A percentile compares a stretch with the other conserved stretches of the same genome.
Evolutionary conservation across 2,888 invertebrate genomes (phyloP).

Genomic region (Exocentrus adspersus): DNA sequence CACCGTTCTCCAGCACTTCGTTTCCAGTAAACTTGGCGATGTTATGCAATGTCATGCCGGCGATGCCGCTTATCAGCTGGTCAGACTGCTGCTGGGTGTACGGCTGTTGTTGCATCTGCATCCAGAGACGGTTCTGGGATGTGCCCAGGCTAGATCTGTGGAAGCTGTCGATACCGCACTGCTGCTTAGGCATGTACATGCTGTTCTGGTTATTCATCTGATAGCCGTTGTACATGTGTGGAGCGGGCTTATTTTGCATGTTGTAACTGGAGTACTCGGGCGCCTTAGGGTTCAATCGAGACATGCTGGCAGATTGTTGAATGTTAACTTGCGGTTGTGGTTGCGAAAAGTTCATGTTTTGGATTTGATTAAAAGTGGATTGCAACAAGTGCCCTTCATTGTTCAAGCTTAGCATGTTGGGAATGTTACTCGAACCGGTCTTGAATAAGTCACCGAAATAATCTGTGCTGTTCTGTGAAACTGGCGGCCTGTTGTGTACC

Average conservation of each 20-base stretch:
- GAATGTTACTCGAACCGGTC: slow-evolving; percentile 55
- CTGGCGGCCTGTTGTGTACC: slow-evolving; percentile 52
- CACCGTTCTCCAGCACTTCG: slow-evolving; percentile 62
- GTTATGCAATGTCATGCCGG: slow-evolving; percentile 60
- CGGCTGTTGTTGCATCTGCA: slow-evolving; percentile 56
- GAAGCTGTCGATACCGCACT: slow-evolving; percentile 32
- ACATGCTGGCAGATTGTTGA: slow-evolving; percentile 54
- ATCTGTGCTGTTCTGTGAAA: slow-evolving; percentile 46
- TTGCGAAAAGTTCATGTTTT: slow-evolving; percentile 58
- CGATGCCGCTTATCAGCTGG: slow-evolving; percentile 59
- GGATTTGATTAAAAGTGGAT: slow-evolving; percentile 56
- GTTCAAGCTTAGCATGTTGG: slow-evolving; percentile 64
- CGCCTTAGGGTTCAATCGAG: slow-evolving; percentile 82
- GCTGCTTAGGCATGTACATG: slow-evolving; percentile 45
- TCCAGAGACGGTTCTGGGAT: slow-evolving; percentile 56
- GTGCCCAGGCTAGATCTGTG: slow-evolving; percentile 37
- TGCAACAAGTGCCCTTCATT: slow-evolving; percentile 57
- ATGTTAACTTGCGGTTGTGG: slow-evolving; percentile 48
- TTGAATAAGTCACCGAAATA: slow-evolving; percentile 45
- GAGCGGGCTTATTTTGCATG: slow-evolving; percentile 48
- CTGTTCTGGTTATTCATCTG: slow-evolving; percentile 48
- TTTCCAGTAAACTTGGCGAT: slow-evolving; percentile 56
- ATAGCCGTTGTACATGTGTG: slow-evolving; percentile 51
- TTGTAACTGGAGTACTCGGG: slow-evolving; percentile 76
- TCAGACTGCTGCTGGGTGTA: slow-evolving; percentile 56